A percentile compares a stretch with the other conserved stretches of the same genome.
phyloP scores from a whole-genome alignment of 2,797 vertebrate genomes.

The Enteromius paludinosus region DNA sequence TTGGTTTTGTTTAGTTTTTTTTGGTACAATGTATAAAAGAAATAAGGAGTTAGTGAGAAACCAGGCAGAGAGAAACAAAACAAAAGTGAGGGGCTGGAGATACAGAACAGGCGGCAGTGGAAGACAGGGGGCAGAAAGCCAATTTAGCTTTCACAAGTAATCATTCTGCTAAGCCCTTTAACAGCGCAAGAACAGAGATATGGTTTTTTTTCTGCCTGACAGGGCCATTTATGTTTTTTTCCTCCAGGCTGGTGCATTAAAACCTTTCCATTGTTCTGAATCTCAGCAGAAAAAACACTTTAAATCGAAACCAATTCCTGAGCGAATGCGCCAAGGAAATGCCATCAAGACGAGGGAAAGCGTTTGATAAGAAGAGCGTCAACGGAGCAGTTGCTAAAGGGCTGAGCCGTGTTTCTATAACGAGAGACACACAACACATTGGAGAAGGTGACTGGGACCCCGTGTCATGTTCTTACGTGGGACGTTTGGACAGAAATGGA shows the following conservation, averaged over 20 bases:
- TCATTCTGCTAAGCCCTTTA: slow-evolving; percentile 48
- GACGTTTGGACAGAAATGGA: background rate
- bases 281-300: slow-evolving; percentile 39
- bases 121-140: slow-evolving; percentile 38
- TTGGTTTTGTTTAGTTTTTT: background rate
- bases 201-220: slow-evolving; percentile 34
- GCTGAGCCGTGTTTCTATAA: slow-evolving; percentile 2
- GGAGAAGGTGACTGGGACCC: background rate
- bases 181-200: slow-evolving; percentile 37
- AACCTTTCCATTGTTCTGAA: slow-evolving; percentile 48
- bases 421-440: background rate
- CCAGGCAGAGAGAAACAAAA: slow-evolving; percentile 16
- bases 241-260: slow-evolving; percentile 35
- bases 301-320: slow-evolving; percentile 41
- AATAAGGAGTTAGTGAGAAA: slow-evolving; percentile 26
- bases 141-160: slow-evolving; percentile 60
- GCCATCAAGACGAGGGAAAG: slow-evolving; percentile 29
- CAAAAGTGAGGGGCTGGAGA: slow-evolving; percentile 30
- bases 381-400: slow-evolving; percentile 22
- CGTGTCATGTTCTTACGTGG: background rate
- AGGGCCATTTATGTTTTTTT: slow-evolving; percentile 35
- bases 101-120: slow-evolving; percentile 22
- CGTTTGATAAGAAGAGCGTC: slow-evolving; percentile 19
- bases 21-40: slow-evolving; percentile 27
- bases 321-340: background rate